Evolutionary conservation across 2,888 invertebrate species (phyloP).

Genomic region (Trilocha varians): DNA sequence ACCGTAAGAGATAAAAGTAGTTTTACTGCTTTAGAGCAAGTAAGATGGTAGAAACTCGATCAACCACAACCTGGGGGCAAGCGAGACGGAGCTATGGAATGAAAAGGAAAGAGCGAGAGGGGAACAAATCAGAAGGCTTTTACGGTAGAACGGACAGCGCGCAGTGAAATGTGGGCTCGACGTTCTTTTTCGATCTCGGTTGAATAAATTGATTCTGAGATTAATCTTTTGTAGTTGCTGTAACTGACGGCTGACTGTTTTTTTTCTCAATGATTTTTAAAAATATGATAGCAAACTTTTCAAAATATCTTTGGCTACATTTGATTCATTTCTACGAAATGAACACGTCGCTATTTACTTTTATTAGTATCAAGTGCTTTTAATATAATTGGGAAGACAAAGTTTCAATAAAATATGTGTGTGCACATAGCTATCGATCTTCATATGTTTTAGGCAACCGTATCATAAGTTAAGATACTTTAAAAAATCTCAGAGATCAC

Average conservation of each 20-base stretch:
- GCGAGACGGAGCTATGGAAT: constrained; percentile 27
- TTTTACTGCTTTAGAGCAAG: constrained; percentile 64
- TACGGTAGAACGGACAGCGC: constrained; percentile 69
- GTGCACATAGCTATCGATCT: too few relatives aligned
- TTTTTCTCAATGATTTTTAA: constrained; percentile 26
- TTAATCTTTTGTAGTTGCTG: constrained; percentile 59
- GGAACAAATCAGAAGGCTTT: constrained; percentile 65
- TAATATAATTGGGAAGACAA: too few relatives aligned
- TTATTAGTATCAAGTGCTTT: too few relatives aligned
- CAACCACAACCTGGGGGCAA: constrained; percentile 47
- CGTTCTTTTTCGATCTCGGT: constrained; percentile 63
- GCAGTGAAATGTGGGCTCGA: constrained; percentile 66
- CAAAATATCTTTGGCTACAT: constrained; percentile 20
- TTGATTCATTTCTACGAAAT: constrained; percentile 7
- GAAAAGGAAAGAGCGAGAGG: constrained; percentile 34
- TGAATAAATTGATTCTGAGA: constrained; percentile 71
- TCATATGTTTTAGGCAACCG: too few relatives aligned
- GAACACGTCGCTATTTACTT: not conserved
- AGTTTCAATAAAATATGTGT: too few relatives aligned
- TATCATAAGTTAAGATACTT: too few relatives aligned
- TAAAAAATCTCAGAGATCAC: not conserved
- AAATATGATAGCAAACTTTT: constrained; percentile 25
- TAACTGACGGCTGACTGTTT: constrained; percentile 39
- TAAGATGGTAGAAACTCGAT: constrained; percentile 71
- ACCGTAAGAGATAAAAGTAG: constrained; percentile 67